Conservation (phyloP, 2,113 vertebrate genomes). For the Ciconia maguari region DNA sequence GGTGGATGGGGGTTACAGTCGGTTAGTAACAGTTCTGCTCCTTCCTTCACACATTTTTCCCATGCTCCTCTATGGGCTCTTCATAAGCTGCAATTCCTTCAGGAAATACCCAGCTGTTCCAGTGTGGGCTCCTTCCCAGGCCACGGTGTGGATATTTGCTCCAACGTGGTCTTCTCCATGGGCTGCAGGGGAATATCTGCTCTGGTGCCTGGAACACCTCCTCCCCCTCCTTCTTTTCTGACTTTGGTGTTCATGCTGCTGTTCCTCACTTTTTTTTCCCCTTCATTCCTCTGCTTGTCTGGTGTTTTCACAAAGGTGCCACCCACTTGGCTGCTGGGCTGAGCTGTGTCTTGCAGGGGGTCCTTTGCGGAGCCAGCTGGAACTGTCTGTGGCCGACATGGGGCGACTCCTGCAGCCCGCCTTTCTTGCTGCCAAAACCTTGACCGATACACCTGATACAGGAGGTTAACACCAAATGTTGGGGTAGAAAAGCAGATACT, state of each 20-base stretch:
- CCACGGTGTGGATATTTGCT: neutral
- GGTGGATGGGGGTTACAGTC: neutral
- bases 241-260: neutral
- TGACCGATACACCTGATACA: neutral
- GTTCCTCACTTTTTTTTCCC: neutral
- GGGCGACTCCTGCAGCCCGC: neutral
- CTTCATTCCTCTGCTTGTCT: neutral
- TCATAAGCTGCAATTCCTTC: neutral
- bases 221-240: neutral
- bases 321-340: neutral
- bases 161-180: neutral
- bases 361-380: neutral
- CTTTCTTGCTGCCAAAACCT: neutral
- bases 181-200: neutral
- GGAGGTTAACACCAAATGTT: neutral
- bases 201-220: neutral
- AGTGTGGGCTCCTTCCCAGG: neutral
- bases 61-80: neutral
- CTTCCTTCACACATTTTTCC: neutral
- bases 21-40: neutral
- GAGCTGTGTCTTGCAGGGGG: neutral
- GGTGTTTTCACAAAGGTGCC: neutral
- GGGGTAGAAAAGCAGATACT: neutral
- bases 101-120: neutral
- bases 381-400: neutral